Conservation (phyloP, 2,797 vertebrate species). For the Halcyon smyrnensis region DNA sequence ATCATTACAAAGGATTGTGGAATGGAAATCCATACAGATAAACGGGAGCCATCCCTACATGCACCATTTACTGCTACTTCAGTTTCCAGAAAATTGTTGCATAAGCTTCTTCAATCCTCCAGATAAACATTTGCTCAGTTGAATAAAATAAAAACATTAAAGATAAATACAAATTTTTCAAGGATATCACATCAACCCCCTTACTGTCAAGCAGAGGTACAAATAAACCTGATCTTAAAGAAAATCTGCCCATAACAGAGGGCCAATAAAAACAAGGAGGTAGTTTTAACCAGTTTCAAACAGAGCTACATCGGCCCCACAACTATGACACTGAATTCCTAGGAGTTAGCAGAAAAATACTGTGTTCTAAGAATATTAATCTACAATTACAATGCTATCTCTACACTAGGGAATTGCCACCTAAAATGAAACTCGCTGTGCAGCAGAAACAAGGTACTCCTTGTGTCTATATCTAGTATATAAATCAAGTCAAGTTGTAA, state of each 20-base stretch:
- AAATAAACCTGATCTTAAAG: background rate
- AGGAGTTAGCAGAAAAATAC: background rate
- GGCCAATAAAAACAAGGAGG: background rate
- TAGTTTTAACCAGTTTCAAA: slow-evolving; percentile 18
- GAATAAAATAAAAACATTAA: slow-evolving; percentile 10
- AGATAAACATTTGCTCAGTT: background rate
- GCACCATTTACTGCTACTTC: background rate
- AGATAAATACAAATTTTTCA: background rate
- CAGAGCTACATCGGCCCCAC: background rate
- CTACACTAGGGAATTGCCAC: background rate
- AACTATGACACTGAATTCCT: background rate
- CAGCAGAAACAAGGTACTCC: background rate
- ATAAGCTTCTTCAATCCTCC: background rate
- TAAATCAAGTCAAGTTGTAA: background rate
- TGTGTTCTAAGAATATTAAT: background rate
- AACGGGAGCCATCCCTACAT: background rate
- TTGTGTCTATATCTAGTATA: background rate
- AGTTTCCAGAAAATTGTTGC: background rate
- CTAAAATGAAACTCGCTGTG: background rate
- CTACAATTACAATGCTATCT: background rate
- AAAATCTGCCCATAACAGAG: background rate
- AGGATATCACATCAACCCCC: background rate
- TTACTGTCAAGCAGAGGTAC: background rate
- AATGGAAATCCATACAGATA: background rate
- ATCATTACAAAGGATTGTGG: background rate